Evolutionary conservation across 2,797 vertebrate species (phyloP).

Genomic region (Clarias platycephalus): DNA sequence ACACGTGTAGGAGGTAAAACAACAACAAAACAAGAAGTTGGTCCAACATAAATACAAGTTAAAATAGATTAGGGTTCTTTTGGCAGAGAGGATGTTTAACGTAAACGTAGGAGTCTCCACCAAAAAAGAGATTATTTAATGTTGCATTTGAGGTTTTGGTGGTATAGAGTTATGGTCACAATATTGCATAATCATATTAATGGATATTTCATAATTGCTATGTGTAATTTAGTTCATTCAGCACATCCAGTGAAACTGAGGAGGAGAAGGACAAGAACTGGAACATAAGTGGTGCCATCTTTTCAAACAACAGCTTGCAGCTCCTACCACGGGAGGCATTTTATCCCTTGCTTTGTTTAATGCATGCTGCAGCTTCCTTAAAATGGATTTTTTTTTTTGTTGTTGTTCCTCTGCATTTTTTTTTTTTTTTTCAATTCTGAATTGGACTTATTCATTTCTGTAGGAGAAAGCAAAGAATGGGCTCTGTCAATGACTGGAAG

Average conservation of each 20-base stretch:
- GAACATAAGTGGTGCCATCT: conserved; percentile 56
- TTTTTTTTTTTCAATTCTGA: conserved; percentile 45
- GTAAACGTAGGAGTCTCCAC: conserved; percentile 12
- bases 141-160: neutral
- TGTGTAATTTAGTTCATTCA: neutral
- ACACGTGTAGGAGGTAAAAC: neutral
- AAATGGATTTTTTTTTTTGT: conserved; percentile 57
- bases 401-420: conserved; percentile 49
- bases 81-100: conserved; percentile 41
- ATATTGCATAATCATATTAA: neutral
- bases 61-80: conserved; percentile 5
- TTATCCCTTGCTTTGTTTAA: conserved; percentile 59
- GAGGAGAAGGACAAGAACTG: conserved; percentile 37
- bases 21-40: neutral
- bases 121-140: neutral
- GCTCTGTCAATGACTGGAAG: conserved; percentile 52
- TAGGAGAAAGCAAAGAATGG: conserved; percentile 39
- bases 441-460: conserved; percentile 55
- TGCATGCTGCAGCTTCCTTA: conserved; percentile 52
- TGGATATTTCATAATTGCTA: neutral
- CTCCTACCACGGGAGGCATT: conserved; percentile 39
- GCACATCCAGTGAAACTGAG: neutral
- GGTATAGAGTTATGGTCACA: neutral
- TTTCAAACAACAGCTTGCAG: conserved; percentile 56
- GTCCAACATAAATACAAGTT: neutral